These are phyloP conservation scores for Ganaspis sp. DNA, from an alignment of 1,140 invertebrate species.

Conservation along the genomic window DNA sequence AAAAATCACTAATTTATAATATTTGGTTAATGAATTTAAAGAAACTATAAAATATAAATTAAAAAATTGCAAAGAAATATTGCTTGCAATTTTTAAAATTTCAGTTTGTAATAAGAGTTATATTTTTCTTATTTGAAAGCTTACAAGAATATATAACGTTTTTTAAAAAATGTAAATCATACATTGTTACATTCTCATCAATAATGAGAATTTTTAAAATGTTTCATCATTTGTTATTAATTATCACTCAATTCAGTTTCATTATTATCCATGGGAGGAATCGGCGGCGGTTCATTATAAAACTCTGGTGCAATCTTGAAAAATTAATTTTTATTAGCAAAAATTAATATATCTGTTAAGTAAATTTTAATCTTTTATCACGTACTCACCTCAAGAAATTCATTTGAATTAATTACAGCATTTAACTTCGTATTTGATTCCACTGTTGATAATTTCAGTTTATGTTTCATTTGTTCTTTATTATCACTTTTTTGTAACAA, in stretches of 20 bases:
- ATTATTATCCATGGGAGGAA: constrained; percentile 59
- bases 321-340: background rate
- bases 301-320: constrained; percentile 52
- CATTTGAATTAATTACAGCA: background rate
- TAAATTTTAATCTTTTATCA: background rate
- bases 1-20: too few species aligned
- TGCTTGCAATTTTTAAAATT: too few species aligned
- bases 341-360: background rate
- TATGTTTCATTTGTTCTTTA: background rate
- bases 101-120: constrained; percentile 3
- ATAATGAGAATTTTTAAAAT: background rate
- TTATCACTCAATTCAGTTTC: constrained; percentile 49
- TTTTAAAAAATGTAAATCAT: background rate
- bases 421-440: background rate
- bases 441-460: background rate
- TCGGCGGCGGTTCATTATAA: constrained; percentile 63
- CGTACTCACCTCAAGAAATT: background rate
- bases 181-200: background rate
- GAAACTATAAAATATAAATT: too few species aligned
- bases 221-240: background rate
- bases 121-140: background rate
- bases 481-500: background rate
- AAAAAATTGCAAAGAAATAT: too few species aligned
- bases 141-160: background rate
- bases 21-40: too few species aligned